Evolutionary conservation across 2,888 invertebrate species (phyloP).

Genomic region (Nipponacmea schrenckii): DNA sequence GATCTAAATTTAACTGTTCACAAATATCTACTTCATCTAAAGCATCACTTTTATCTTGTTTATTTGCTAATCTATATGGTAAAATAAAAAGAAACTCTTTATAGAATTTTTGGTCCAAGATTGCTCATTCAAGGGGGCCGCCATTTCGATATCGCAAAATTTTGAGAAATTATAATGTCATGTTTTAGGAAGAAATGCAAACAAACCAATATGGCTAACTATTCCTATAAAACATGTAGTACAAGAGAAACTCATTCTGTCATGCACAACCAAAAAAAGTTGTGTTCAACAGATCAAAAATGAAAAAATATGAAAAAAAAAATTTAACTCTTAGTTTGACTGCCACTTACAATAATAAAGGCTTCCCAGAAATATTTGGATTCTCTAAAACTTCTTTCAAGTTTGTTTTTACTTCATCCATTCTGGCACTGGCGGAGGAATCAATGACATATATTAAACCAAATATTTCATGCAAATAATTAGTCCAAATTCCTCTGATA

Average conservation of each 20-base stretch:
- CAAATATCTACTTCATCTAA: conserved; percentile 86
- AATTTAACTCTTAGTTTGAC: no score
- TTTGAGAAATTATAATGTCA: no score
- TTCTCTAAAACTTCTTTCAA: conserved; percentile 82
- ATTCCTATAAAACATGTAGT: no score
- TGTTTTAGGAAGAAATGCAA: no score
- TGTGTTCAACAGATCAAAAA: no score
- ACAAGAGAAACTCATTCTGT: no score
- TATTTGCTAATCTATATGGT: conserved; percentile 79
- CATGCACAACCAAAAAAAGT: no score
- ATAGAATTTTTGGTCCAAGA: no score
- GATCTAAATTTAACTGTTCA: conserved; percentile 80
- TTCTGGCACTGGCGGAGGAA: conserved; percentile 89
- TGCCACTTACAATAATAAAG: conserved; percentile 78
- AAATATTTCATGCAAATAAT: conserved; percentile 97
- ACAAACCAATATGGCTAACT: no score
- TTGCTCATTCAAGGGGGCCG: no score
- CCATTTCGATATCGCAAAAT: no score
- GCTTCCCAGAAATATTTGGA: conserved; percentile 84
- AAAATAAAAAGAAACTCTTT: conserved; percentile 11
- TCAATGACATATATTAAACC: conserved; percentile 97
- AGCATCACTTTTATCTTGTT: conserved; percentile 83
- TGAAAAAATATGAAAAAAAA: no score
- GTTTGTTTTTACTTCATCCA: conserved; percentile 91
- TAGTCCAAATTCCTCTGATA: conserved; percentile 93